These are phyloP conservation scores for Dufourea novaeangliae DNA, from an alignment of 1,140 invertebrate genomes.

Conservation along the genomic window DNA sequence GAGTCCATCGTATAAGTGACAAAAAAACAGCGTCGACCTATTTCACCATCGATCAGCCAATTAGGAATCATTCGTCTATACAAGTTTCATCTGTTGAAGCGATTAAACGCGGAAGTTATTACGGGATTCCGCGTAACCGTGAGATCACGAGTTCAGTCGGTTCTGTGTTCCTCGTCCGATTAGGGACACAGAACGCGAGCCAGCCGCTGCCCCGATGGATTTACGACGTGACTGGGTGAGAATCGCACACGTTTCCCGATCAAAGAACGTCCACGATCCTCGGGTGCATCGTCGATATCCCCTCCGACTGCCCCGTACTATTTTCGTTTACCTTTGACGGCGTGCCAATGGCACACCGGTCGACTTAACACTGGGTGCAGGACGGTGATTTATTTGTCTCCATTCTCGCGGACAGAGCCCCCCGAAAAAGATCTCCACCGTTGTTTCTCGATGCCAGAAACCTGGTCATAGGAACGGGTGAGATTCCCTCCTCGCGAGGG, in stretches of 20 bases:
- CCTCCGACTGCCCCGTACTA: constrained; percentile 27
- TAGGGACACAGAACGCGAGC: background rate
- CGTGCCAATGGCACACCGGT: constrained; percentile 44
- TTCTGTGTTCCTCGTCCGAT: background rate
- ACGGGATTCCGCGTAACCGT: background rate
- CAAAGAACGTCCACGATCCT: background rate
- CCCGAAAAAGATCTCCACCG: too few species aligned
- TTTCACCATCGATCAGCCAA: too few species aligned
- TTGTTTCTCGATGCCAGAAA: constrained; percentile 31
- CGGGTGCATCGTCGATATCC: background rate
- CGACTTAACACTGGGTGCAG: constrained; percentile 40
- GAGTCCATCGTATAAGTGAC: too few species aligned
- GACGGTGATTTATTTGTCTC: constrained; percentile 58
- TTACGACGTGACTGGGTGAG: background rate
- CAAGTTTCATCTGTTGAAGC: too few species aligned
- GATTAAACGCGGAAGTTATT: too few species aligned
- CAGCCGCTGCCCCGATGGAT: background rate
- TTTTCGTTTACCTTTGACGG: constrained; percentile 53
- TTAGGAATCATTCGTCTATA: too few species aligned
- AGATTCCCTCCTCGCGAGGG: background rate
- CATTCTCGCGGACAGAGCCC: constrained; percentile 11
- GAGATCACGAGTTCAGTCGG: too few species aligned
- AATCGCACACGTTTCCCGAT: constrained; percentile 4
- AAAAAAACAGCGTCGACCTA: too few species aligned
- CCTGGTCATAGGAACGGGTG: constrained; percentile 27